A percentile compares a stretch with the other conserved stretches of the same genome.
phyloP scores from a whole-genome alignment of 2,888 invertebrate genomes.

The Boloria euphrosyne region DNA sequence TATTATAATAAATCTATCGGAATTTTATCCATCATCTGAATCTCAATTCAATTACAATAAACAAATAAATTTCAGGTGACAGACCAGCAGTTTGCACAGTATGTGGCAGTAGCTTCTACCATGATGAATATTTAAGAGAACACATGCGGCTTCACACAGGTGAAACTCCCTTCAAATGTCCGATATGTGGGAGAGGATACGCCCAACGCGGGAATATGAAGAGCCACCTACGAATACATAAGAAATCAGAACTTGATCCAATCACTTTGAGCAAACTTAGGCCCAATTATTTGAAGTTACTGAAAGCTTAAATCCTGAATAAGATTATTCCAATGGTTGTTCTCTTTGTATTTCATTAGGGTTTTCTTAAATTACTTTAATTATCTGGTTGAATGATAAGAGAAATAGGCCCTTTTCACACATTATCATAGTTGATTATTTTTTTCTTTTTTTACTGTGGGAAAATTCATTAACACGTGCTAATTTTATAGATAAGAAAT shows the following conservation, averaged over 20 bases:
- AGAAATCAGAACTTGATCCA: constrained; percentile 65
- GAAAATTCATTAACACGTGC: too few species aligned
- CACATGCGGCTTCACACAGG: constrained; percentile 78
- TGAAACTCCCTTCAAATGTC: constrained; percentile 77
- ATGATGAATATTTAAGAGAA: constrained; percentile 71
- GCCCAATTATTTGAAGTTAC: constrained; percentile 68
- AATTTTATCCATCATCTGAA: too few species aligned
- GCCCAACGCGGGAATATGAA: constrained; percentile 77
- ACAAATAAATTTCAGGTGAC: constrained; percentile 58
- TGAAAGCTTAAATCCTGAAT: constrained; percentile 52
- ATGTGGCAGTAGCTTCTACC: constrained; percentile 69
- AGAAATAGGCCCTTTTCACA: too few species aligned
- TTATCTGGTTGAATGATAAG: too few species aligned
- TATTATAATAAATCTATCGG: too few species aligned
- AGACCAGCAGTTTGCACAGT: constrained; percentile 70
- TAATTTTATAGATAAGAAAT: too few species aligned
- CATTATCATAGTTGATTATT: too few species aligned
- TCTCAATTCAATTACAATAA: too few species aligned
- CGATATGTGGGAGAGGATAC: constrained; percentile 72
- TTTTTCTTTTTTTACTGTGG: too few species aligned
- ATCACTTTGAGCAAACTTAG: constrained; percentile 62
- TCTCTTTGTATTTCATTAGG: too few species aligned
- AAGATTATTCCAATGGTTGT: too few species aligned
- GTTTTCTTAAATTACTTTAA: too few species aligned
- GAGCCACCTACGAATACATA: constrained; percentile 72